Conservation (phyloP, 2,888 invertebrate genomes). For the Lampropteryx suffumata region DNA sequence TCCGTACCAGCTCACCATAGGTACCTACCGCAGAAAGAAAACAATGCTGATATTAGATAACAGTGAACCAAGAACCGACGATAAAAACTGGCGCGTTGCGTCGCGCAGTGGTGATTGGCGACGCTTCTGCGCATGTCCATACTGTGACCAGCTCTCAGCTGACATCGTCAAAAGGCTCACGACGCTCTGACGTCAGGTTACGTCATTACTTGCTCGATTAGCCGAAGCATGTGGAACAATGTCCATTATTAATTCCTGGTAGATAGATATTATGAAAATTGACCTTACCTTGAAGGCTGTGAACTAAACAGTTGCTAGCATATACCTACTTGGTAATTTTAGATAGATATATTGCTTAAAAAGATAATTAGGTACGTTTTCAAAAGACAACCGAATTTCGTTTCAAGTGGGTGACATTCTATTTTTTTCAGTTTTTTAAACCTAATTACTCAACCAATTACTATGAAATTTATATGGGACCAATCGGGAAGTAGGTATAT, state of each 20-base stretch:
- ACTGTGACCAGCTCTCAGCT: conserved; percentile 31
- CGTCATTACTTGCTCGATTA: conserved; percentile 44
- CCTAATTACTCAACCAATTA: no score
- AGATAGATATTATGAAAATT: conserved; percentile 30
- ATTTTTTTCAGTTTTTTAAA: no score
- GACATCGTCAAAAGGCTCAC: conserved; percentile 57
- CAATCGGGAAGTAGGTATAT: no score
- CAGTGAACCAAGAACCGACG: not conserved
- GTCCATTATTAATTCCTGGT: conserved; percentile 30
- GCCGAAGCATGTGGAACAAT: conserved; percentile 23
- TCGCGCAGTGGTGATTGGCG: conserved; percentile 25
- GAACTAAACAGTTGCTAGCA: conserved; percentile 12
- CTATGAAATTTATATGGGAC: no score
- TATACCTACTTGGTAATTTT: not conserved
- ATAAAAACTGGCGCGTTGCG: conserved; percentile 14
- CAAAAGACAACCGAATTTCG: no score
- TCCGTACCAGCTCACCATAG: no score
- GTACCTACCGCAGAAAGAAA: not conserved
- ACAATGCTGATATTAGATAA: conserved; percentile 17
- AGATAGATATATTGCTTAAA: not conserved
- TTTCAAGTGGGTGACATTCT: no score
- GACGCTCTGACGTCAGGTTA: conserved; percentile 55
- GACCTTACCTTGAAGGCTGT: conserved; percentile 10
- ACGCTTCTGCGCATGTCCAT: conserved; percentile 37
- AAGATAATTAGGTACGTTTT: no score